phyloP scores from a whole-genome alignment of 1,140 invertebrate species.

The Drosophila tani region DNA sequence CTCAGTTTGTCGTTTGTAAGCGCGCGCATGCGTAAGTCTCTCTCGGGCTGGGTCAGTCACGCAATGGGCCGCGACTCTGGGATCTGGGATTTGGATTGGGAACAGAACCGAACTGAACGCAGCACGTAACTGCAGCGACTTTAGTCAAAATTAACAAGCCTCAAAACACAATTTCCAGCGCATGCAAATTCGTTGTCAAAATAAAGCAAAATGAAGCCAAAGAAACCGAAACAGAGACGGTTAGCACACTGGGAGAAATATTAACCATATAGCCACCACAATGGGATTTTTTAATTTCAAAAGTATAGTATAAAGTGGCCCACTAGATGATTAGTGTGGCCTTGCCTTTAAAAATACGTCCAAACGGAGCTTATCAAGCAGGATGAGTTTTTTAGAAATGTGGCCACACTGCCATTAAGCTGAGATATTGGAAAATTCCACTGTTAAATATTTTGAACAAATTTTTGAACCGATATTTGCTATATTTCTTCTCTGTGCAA shows the following conservation, averaged over 20 bases:
- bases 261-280: accelerated
- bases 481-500: constrained; percentile 10
- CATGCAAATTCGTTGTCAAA: constrained; percentile 84
- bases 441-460: no score
- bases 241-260: constrained; percentile 17
- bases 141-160: constrained; percentile 82
- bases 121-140: constrained; percentile 67
- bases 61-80: constrained; percentile 58
- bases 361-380: not conserved
- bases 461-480: not conserved
- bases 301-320: no score
- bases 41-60: constrained; percentile 67
- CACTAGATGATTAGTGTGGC: not conserved
- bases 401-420: not conserved
- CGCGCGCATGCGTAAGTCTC: constrained; percentile 82
- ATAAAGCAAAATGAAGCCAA: constrained; percentile 52
- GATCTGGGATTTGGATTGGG: constrained; percentile 29
- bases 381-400: no score
- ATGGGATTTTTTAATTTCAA: not conserved
- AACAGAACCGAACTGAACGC: constrained; percentile 39
- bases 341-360: not conserved
- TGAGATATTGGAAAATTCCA: not conserved
- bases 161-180: constrained; percentile 81
- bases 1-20: constrained; percentile 73
- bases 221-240: constrained; percentile 40